These are phyloP conservation scores for Uria lomvia DNA, from an alignment of 2,113 vertebrate species.

Conservation along the genomic window DNA sequence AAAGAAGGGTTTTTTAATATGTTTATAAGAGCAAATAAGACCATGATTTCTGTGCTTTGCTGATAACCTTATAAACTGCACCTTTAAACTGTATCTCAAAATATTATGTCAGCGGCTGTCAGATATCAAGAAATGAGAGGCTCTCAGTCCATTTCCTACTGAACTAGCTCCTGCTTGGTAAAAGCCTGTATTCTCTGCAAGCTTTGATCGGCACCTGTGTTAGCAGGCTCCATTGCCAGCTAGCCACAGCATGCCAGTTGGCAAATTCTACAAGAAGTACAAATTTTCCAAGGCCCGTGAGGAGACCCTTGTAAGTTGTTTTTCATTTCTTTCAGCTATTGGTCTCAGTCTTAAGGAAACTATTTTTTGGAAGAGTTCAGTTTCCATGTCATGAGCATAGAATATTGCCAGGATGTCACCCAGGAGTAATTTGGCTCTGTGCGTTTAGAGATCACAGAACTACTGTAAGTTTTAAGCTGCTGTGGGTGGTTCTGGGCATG, in stretches of 20 bases:
- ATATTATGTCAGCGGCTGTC: background rate
- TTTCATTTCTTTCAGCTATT: background rate
- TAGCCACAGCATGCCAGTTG: background rate
- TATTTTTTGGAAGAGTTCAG: background rate
- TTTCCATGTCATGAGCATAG: background rate
- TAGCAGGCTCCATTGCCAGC: background rate
- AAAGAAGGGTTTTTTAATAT: background rate
- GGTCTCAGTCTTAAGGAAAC: background rate
- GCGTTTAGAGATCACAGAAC: background rate
- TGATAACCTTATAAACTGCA: background rate
- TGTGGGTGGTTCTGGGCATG: background rate
- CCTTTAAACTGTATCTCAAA: background rate
- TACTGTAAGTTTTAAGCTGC: background rate
- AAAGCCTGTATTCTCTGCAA: background rate
- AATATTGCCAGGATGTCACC: background rate
- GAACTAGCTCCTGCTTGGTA: background rate
- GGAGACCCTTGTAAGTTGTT: background rate
- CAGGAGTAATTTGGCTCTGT: background rate
- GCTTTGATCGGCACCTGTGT: fast-evolving
- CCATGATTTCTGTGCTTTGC: background rate
- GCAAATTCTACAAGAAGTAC: background rate
- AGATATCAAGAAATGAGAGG: background rate
- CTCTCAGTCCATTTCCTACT: background rate
- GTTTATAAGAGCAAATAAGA: background rate
- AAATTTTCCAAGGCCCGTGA: background rate